phyloP scores from a whole-genome alignment of 2,888 invertebrate species.

The Vannuccia rotundouncinata region DNA sequence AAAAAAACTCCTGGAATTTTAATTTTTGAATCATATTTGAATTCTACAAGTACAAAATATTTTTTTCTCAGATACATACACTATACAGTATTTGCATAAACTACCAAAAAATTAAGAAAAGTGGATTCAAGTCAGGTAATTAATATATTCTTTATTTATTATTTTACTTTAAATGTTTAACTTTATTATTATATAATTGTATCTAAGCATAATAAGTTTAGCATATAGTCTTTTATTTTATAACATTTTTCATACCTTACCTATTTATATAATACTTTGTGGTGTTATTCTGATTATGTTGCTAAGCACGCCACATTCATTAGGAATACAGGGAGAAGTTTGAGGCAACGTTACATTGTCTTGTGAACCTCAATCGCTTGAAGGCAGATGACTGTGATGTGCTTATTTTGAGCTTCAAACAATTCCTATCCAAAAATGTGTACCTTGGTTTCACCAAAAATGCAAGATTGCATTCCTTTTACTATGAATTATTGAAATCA shows the following conservation, averaged over 20 bases:
- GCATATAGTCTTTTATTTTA: too few species aligned
- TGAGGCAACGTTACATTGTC: too few species aligned
- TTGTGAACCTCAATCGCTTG: too few species aligned
- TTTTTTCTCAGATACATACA: too few species aligned
- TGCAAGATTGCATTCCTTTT: too few species aligned
- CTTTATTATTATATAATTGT: too few species aligned
- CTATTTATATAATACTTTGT: constrained; percentile 16
- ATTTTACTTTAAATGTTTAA: neutral
- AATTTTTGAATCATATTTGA: neutral
- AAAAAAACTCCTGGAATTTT: neutral
- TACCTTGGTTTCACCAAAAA: too few species aligned
- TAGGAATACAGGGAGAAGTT: neutral
- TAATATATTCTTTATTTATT: neutral
- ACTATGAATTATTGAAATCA: neutral
- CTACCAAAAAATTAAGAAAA: neutral
- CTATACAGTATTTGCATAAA: neutral
- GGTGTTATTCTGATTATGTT: neutral
- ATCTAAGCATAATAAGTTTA: too few species aligned
- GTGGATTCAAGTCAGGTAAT: neutral
- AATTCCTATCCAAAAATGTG: too few species aligned
- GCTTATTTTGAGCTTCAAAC: too few species aligned
- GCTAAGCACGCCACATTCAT: neutral
- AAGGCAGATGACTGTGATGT: too few species aligned
- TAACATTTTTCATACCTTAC: too few species aligned
- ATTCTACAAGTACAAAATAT: neutral